A percentile compares a stretch with the other conserved stretches of the same genome.
These are phyloP conservation scores for Ophion obscuratus DNA, from an alignment of 2,888 invertebrate species.

Conservation along the genomic window DNA sequence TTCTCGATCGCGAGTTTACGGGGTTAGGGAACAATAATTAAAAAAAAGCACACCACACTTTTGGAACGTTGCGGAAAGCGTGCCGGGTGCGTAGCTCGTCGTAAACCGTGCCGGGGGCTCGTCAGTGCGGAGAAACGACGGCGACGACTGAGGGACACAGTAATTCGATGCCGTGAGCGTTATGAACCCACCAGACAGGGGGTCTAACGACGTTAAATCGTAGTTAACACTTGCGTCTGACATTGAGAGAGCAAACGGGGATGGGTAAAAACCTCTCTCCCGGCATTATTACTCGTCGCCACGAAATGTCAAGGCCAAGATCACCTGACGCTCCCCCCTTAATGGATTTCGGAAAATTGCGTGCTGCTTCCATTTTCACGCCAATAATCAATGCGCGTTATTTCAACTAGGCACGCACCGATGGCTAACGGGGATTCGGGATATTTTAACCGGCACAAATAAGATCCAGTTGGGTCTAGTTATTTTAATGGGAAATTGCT, in stretches of 20 bases:
- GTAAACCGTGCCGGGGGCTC: conserved; percentile 73
- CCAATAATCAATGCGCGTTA: conserved; percentile 20
- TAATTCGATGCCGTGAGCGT: conserved; percentile 78
- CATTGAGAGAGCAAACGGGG: conserved; percentile 17
- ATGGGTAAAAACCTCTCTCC: conserved; percentile 42
- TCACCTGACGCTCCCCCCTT: conserved; percentile 50
- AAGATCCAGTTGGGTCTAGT: neutral
- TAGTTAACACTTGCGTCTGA: conserved; percentile 75
- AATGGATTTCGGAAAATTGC: conserved; percentile 58
- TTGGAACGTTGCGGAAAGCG: conserved; percentile 54
- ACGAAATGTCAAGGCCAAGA: conserved; percentile 60
- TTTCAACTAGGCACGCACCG: neutral
- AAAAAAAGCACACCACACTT: conserved; percentile 71
- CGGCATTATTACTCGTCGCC: conserved; percentile 46
- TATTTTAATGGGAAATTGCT: neutral
- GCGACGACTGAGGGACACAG: conserved; percentile 62
- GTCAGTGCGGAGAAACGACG: conserved; percentile 67
- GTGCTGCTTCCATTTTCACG: conserved; percentile 32
- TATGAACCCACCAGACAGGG: conserved; percentile 80
- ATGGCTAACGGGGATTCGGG: neutral
- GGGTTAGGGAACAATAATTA: conserved; percentile 73
- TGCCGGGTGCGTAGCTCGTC: conserved; percentile 64
- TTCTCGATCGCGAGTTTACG: conserved; percentile 37
- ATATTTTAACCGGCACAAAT: neutral
- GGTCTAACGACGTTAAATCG: conserved; percentile 77